Evolutionary conservation across 2,113 vertebrate genomes (phyloP), one percentile per base, ranked within the genome.

Genomic region (Bos indicus): DNA sequence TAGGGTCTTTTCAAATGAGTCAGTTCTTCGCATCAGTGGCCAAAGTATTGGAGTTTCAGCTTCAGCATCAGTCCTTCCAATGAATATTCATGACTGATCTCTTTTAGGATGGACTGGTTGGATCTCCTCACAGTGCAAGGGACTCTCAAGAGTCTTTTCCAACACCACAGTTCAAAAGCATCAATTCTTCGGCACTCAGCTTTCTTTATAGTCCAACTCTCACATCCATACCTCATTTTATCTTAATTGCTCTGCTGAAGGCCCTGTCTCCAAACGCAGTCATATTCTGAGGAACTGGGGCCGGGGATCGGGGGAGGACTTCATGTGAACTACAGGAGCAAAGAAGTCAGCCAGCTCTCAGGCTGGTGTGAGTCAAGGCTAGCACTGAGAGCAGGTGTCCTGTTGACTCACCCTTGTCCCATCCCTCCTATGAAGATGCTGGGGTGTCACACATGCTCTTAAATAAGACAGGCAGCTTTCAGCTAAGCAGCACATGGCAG

Each of bases 261-360:
- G 23, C 23, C 71, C 23, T 43, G 40, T 14, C 40, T 77, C 23
- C 71, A 74, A 74, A 25, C 0, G 11, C 71, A 77, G 71, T 77
- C 71, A 43, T 23, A 26, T 77, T 77, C 71, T 77, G 40, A 77
- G 71, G 40, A 43, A 43, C 23, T 77, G 71, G 12, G 6, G 23
- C 40, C 23, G 0, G 3, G 71, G 11, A 10, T 3, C 11, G 10
- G 2, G 36, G 40, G 11, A 43, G 40, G 23, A 77, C 5, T 77
- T 77, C 36, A 13, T 14, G 36, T 77, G 71, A 77, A 77, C 23
- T 77, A 43, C 12, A 77, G 36, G 36, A 77, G 12, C 71, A 25
- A 77, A 4, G 23, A 77, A 77, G 21, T 43, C 71, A 14, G 71
- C 36, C 71, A 77, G 14, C 71, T 43, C 15, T 7, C 43, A 46